Base-by-base conservation (phyloP, 2,888 invertebrate genomes). In the Papilio elwesi region DNA sequence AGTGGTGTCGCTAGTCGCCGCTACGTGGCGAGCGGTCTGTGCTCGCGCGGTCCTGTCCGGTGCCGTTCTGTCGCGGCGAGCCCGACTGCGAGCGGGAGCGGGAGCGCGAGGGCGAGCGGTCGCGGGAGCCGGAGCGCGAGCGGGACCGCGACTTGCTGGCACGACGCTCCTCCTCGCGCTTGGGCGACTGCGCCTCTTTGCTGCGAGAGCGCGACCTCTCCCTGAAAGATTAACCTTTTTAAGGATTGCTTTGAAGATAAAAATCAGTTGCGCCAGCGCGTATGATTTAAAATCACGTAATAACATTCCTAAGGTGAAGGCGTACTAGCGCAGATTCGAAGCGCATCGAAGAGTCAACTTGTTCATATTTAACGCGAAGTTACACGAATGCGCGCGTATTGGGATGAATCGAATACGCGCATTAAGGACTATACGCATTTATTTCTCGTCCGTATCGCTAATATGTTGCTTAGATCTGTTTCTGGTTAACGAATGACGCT, bases 151-250 rank as follows among this genome's bases (percentile, higher is more conserved):
- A 92, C 82, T 92, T 92, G 85, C 80, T 88, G 43, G 82, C 85
- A 72, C 89, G 90, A 62, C 90, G 89, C 73, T 87, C 88, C 73
- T 90, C 92, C 7, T 90, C 92, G 55, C 89, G 90, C 78, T 91
- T 91, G 16, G 92, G 91, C 2, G 92, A 91, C 16, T 82, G 87
- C 75, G 85, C 89, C 74, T 95, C 95, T 87, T 96, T 96, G 86
- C 96, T 96, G 79, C 93, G 94, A 49, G 96, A 96, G 65, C 95
- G 95, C 72, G 96, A 96, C 48, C 96, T 95, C 82, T 96, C 96
- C 89, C 96, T 96, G 86, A 48, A 70, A 65, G 38, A 63, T 57
- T 0, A 38, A 59, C n/a, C 3, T 38, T 3, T 36, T 8, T 6
- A 43, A 6, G 38, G 13, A 57, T 12, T 57, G 12, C 15, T 36